A percentile compares a stretch with the other conserved stretches of the same genome.
phyloP scores from a whole-genome alignment of 2,888 invertebrate genomes.

The Parnassius glacialis region DNA sequence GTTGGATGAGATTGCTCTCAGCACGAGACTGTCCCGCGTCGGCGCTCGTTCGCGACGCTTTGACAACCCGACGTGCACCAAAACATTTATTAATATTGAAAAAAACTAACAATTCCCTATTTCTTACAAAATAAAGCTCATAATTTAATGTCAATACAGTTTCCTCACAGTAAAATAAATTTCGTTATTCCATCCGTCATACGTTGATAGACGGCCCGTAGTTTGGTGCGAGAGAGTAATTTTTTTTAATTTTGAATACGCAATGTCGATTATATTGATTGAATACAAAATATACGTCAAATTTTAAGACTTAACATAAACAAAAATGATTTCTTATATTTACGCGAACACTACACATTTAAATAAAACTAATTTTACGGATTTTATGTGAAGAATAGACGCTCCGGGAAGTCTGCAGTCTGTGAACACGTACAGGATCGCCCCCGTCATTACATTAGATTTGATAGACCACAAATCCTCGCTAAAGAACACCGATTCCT shows the following conservation, averaged over 20 bases:
- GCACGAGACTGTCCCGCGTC: conserved; percentile 80
- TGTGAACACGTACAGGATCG: no score
- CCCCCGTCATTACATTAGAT: no score
- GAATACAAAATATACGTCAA: conserved; percentile 28
- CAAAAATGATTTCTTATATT: no score
- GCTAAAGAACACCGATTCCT: no score
- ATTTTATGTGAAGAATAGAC: no score
- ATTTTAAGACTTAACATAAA: conserved; percentile 17
- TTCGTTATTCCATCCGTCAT: conserved; percentile 54
- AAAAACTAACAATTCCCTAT: conserved; percentile 38
- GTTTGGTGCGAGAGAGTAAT: conserved; percentile 56
- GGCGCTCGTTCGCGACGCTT: conserved; percentile 80
- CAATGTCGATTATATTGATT: conserved; percentile 75
- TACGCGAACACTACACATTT: no score
- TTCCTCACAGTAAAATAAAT: conserved; percentile 31
- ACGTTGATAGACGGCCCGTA: conserved; percentile 74
- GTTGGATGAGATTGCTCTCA: conserved; percentile 78
- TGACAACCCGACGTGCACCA: conserved; percentile 72
- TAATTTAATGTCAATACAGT: conserved; percentile 24
- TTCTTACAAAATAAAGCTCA: conserved; percentile 32
- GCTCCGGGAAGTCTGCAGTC: no score
- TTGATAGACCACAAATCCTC: no score
- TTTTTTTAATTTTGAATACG: conserved; percentile 65
- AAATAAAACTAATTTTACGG: no score
- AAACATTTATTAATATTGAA: conserved; percentile 31